A percentile compares a stretch with the other conserved stretches of the same genome.
Conservation (phyloP, 2,888 invertebrate genomes). For the Lasioglossum calceatum region DNA sequence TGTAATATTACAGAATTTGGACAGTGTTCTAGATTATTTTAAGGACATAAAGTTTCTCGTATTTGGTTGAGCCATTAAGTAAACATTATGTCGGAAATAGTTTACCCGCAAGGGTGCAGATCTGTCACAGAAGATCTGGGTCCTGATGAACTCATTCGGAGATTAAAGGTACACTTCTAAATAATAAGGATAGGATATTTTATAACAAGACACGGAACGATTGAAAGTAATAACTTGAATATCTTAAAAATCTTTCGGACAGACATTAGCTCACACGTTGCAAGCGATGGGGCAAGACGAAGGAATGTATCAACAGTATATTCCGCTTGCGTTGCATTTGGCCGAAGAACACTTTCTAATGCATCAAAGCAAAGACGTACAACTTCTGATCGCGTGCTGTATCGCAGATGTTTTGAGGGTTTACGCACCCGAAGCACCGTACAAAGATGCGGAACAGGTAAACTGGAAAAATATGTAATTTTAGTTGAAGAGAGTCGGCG, state of each 20-base stretch:
- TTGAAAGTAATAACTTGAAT: neutral
- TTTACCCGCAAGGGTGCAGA: constrained; percentile 97
- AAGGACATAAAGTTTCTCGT: constrained; percentile 62
- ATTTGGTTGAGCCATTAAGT: constrained; percentile 58
- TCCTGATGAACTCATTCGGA: constrained; percentile 96
- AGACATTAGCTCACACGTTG: constrained; percentile 96
- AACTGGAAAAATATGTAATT: constrained; percentile 85
- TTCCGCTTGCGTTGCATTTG: constrained; percentile 95
- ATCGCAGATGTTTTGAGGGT: constrained; percentile 98
- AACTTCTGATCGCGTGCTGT: constrained; percentile 97
- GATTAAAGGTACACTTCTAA: constrained; percentile 91
- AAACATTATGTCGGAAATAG: constrained; percentile 92
- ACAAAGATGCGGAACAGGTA: constrained; percentile 97
- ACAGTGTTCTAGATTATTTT: constrained; percentile 81
- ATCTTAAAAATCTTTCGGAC: constrained; percentile 45
- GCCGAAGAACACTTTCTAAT: constrained; percentile 97
- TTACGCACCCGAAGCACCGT: constrained; percentile 99
- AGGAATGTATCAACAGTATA: constrained; percentile 95
- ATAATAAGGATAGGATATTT: neutral
- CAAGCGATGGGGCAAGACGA: constrained; percentile 99
- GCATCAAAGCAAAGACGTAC: constrained; percentile 96
- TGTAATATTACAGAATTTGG: constrained; percentile 81
- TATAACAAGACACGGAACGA: neutral
- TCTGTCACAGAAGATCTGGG: constrained; percentile 97
- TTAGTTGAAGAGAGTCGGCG: too few species aligned